Base-by-base conservation (phyloP, 2,113 vertebrate species). In the Poeciliopsis occidentalis region DNA sequence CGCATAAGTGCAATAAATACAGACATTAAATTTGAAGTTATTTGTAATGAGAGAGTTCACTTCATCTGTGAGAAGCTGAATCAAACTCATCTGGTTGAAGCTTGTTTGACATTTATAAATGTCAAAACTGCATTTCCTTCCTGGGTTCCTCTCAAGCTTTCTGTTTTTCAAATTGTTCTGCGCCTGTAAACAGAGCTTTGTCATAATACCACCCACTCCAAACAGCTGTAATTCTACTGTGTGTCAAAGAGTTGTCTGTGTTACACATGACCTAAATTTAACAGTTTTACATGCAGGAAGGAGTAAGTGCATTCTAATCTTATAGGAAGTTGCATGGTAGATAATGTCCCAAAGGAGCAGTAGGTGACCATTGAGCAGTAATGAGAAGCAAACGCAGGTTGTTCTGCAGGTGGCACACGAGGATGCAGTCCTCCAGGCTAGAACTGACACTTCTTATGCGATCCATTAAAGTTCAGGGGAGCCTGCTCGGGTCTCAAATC, bases 391-490 rank as follows among this genome's bases (percentile, higher is more conserved):
- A 57, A 29, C 41, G 61, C n/a, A 69, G 67, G 73, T 78, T 17
- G 29, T 70, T 66, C 72, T 69, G 72, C 82, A 82, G 64, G 57
- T 80, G 66, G 69, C 26, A 34, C 31, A 67, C 77, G 66, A 62
- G 71, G 83, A 79, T 34, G 69, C 27, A 71, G 63, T 73, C 79
- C 85, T 88, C 74, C 54, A 12, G 80, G 75, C 69, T 4, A 67
- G 7, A 41, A 69, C 76, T 84, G 80, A 83, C 80, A 81, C 80
- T 64, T 85, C 75, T 78, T 74, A 75, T 76, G 76, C 47, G 79
- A 83, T 82, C 69, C 83, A 89, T 84, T 84, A 79, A 81, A 84
- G 82, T 86, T 82, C 81, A 81, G 86, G 64, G 79, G 79, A 78
- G 69, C 86, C 76, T 72, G 75, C 78, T 81, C 76, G 26, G 85